Conservation (phyloP, 2,888 invertebrate genomes). For the Pyrgus malvae region DNA sequence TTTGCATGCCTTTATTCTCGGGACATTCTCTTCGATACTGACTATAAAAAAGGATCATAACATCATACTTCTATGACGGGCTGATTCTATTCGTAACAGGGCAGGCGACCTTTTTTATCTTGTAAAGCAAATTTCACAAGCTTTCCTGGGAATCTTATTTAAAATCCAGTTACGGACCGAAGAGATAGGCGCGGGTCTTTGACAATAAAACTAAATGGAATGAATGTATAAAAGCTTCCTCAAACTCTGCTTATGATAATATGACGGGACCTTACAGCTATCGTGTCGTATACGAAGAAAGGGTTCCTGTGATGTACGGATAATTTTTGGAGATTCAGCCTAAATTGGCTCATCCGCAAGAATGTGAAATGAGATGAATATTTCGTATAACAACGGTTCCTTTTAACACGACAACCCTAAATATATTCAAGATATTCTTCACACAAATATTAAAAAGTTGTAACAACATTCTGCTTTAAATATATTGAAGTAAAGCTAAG, state of each 20-base stretch:
- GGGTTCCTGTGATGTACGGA: slow-evolving; percentile 61
- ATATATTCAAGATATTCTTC: background rate
- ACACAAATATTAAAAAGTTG: background rate
- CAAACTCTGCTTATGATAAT: slow-evolving; percentile 60
- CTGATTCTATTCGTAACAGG: slow-evolving; percentile 69
- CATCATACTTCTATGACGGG: slow-evolving; percentile 63
- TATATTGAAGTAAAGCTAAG: no score
- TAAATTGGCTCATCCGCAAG: slow-evolving; percentile 50
- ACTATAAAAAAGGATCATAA: slow-evolving; percentile 68
- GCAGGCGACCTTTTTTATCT: slow-evolving; percentile 79
- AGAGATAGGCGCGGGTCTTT: slow-evolving; percentile 78
- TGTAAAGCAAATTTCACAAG: slow-evolving; percentile 74
- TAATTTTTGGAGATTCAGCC: slow-evolving; percentile 49
- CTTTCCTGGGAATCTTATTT: slow-evolving; percentile 76
- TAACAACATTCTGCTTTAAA: background rate
- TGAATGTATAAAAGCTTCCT: slow-evolving; percentile 77
- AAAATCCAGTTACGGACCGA: slow-evolving; percentile 77
- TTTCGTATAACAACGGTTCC: slow-evolving; percentile 31
- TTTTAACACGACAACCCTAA: slow-evolving; percentile 38
- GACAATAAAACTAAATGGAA: slow-evolving; percentile 82
- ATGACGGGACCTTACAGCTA: slow-evolving; percentile 65
- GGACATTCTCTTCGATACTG: slow-evolving; percentile 35
- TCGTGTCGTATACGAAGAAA: slow-evolving; percentile 56
- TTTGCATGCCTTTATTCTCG: slow-evolving; percentile 25
- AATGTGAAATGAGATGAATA: slow-evolving; percentile 37